Percentiles rank a stretch among this genome's conserved stretches.
phyloP scores from a whole-genome alignment of 2,888 invertebrate species.

The Pollenia labialis region DNA sequence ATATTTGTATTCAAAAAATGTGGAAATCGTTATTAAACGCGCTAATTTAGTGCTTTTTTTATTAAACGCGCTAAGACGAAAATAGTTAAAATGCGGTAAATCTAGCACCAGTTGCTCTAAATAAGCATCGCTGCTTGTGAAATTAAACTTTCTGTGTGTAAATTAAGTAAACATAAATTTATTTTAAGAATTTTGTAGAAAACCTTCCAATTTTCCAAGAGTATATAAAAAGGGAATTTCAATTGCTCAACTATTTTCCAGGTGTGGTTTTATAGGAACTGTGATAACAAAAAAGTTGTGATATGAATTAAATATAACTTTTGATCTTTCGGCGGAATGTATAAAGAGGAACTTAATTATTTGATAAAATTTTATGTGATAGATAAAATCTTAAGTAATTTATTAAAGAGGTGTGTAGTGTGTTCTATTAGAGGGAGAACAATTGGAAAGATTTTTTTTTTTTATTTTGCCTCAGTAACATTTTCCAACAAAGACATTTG shows the following conservation, averaged over 20 bases:
- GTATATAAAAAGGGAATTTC: not conserved
- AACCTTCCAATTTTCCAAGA: no score
- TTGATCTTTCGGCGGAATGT: slow-evolving; percentile 5
- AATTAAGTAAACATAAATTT: no score
- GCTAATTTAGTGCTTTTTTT: no score
- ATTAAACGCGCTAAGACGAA: no score
- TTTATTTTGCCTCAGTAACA: no score
- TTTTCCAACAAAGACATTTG: not conserved
- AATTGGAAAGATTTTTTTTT: not conserved
- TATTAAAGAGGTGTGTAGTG: slow-evolving; percentile 46
- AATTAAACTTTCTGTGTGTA: no score
- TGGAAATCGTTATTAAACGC: no score
- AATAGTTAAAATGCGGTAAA: no score
- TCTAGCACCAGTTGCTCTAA: no score
- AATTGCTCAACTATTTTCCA: slow-evolving; percentile 40
- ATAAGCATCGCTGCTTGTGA: no score
- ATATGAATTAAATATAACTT: slow-evolving; percentile 8
- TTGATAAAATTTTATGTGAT: slow-evolving; percentile 34
- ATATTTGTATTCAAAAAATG: no score
- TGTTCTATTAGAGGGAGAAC: slow-evolving; percentile 19
- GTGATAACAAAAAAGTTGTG: not conserved
- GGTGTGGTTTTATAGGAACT: slow-evolving; percentile 30
- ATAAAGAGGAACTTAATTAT: slow-evolving; percentile 13
- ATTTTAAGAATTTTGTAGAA: no score
- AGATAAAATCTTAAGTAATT: slow-evolving; percentile 10